Conservation (phyloP, 2,888 invertebrate species). For the Ellobium chinense region DNA sequence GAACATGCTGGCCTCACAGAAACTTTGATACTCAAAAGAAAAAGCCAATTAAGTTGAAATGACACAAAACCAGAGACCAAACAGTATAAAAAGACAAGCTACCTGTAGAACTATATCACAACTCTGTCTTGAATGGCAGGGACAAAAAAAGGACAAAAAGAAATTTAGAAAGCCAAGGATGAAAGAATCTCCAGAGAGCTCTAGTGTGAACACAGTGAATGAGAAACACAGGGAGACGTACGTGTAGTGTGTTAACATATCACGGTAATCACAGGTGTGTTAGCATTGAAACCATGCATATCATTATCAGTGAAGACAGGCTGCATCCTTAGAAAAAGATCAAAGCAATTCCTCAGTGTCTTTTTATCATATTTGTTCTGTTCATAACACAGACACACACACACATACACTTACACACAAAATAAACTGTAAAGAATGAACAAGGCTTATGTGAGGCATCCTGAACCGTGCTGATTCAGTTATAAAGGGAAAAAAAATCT, state of each 20-base stretch:
- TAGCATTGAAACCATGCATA: not conserved
- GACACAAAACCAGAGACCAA: too few species aligned
- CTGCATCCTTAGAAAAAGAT: not conserved
- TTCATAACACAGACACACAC: too few species aligned
- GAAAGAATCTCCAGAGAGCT: not conserved
- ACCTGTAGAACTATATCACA: conserved; percentile 20
- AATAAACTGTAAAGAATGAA: too few species aligned
- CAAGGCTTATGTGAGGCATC: too few species aligned
- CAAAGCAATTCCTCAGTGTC: not conserved
- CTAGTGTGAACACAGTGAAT: conserved; percentile 13
- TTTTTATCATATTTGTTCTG: too few species aligned
- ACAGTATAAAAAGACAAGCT: too few species aligned
- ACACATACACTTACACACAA: too few species aligned
- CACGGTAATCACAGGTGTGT: conserved; percentile 13
- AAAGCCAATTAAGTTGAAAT: too few species aligned
- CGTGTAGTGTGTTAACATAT: not conserved
- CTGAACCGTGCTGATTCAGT: too few species aligned
- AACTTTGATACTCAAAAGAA: too few species aligned
- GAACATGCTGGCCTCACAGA: too few species aligned
- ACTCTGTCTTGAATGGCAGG: not conserved
- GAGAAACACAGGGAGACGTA: not conserved
- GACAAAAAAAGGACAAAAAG: not conserved
- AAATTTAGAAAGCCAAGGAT: not conserved
- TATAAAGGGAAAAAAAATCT: too few species aligned
- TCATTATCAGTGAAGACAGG: not conserved